These are phyloP conservation scores for Danio kyathit DNA, from an alignment of 2,797 vertebrate genomes.

Conservation along the genomic window DNA sequence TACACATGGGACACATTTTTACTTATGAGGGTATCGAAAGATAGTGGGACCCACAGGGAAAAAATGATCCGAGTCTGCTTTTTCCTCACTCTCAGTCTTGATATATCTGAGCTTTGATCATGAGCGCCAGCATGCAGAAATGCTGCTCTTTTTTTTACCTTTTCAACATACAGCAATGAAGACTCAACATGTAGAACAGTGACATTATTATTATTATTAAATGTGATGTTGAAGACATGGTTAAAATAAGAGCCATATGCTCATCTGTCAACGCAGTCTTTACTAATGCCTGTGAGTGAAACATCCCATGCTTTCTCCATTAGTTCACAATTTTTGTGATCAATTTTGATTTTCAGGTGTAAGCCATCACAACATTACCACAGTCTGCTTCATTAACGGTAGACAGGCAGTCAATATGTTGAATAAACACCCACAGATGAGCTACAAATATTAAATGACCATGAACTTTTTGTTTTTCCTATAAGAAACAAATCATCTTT, in stretches of 20 bases:
- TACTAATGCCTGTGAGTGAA: neutral
- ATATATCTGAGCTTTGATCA: slow-evolving; percentile 4
- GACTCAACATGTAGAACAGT: neutral
- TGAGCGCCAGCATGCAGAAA: neutral
- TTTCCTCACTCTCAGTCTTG: neutral
- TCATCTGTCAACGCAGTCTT: neutral
- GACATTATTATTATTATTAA: neutral
- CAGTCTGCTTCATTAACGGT: neutral
- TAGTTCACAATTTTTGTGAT: neutral
- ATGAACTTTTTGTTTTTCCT: neutral
- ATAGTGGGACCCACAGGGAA: neutral
- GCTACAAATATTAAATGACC: neutral
- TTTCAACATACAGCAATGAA: too few species aligned
- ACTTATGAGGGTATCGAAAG: slow-evolving; percentile 9
- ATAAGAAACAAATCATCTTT: neutral
- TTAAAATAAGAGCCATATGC: too few species aligned
- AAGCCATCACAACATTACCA: neutral
- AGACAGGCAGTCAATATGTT: neutral
- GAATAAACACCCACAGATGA: neutral
- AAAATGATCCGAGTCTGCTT: neutral
- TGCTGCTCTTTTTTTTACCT: neutral
- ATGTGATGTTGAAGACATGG: neutral
- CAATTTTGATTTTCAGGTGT: neutral
- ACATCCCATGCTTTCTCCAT: neutral
- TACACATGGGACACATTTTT: slow-evolving; percentile 16